Conservation (phyloP, 2,797 vertebrate genomes). For the Anniella stebbinsi region DNA sequence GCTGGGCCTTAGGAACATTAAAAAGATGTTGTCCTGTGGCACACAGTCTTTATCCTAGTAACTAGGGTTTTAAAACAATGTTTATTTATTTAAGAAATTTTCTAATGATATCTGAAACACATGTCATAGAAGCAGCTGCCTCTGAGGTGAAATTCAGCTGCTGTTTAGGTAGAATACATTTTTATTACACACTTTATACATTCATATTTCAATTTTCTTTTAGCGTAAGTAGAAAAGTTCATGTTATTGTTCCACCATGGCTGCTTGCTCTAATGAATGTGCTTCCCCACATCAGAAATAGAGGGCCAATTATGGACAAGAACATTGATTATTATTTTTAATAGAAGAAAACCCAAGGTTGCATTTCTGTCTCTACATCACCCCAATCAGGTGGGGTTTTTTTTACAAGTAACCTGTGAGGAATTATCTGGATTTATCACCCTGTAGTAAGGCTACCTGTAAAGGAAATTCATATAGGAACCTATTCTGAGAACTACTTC, state of each 20-base stretch:
- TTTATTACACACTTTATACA: neutral
- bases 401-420: neutral
- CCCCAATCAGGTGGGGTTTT: no score
- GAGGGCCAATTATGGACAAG: neutral
- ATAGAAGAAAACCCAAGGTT: no score
- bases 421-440: no score
- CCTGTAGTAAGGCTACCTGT: neutral
- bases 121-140: neutral
- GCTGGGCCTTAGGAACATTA: neutral
- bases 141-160: neutral
- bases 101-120: neutral
- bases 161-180: no score
- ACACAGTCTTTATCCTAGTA: neutral
- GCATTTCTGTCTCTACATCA: neutral
- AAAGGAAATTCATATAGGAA: neutral
- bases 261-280: neutral
- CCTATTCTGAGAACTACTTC: neutral
- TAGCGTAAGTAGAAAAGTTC: neutral
- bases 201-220: neutral
- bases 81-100: neutral
- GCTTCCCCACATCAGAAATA: neutral
- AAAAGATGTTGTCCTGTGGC: neutral
- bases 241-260: neutral
- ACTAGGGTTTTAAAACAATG: neutral
- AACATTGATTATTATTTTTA: no score